Evolutionary conservation across 2,113 vertebrate genomes (phyloP).

Genomic region (Toxotes jaculatrix): DNA sequence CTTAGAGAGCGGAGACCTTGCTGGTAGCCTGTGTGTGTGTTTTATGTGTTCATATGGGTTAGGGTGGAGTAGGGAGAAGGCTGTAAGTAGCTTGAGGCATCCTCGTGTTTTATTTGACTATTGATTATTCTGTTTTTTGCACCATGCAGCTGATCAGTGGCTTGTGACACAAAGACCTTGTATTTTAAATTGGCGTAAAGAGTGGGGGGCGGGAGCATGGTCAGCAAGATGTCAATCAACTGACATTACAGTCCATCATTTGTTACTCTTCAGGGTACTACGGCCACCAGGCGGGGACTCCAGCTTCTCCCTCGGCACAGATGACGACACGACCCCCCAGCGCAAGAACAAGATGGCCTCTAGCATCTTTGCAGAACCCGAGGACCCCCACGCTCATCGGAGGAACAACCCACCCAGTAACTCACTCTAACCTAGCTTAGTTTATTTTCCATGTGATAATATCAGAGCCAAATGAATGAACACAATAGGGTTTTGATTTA

Average conservation of each 20-base stretch:
- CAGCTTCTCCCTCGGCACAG: conserved; percentile 91
- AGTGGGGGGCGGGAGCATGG: neutral
- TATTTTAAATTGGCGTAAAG: conserved; percentile 21
- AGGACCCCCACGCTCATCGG: conserved; percentile 89
- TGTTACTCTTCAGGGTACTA: conserved; percentile 87
- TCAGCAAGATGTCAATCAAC: conserved; percentile 19
- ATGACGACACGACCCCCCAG: conserved; percentile 86
- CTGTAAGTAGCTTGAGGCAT: conserved; percentile 20
- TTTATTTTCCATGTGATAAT: neutral
- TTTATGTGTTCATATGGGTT: conserved; percentile 47
- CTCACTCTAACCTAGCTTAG: neutral
- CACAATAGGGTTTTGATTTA: conserved; percentile 16
- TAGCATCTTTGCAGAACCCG: conserved; percentile 94
- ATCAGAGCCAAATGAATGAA: neutral
- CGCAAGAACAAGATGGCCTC: conserved; percentile 96
- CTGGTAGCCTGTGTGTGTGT: conserved; percentile 25
- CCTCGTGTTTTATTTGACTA: conserved; percentile 56
- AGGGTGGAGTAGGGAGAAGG: conserved; percentile 51
- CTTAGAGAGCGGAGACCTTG: conserved; percentile 55
- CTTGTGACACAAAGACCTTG: conserved; percentile 30
- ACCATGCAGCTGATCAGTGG: conserved; percentile 36
- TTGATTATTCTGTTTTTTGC: conserved; percentile 48
- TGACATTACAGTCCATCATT: conserved; percentile 14
- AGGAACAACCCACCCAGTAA: conserved; percentile 88
- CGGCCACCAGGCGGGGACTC: conserved; percentile 95